These are phyloP conservation scores for Endotricha flammealis DNA, from an alignment of 2,888 invertebrate genomes.

Conservation along the genomic window DNA sequence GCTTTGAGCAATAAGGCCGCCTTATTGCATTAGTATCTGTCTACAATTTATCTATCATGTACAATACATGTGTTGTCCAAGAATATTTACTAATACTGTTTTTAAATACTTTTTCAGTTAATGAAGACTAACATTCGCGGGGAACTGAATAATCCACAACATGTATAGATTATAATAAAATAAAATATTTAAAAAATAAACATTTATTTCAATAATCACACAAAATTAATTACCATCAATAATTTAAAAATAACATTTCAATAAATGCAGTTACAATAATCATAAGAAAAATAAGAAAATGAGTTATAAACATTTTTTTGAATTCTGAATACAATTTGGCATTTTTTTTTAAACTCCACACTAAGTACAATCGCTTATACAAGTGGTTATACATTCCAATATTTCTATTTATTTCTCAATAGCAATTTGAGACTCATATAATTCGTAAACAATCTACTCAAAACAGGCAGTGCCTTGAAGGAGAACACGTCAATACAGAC, in stretches of 20 bases:
- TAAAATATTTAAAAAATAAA: constrained; percentile 25
- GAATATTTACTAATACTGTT: no score
- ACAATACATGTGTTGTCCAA: no score
- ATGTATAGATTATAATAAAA: constrained; percentile 11
- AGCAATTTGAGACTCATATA: no score
- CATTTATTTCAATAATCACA: constrained; percentile 22
- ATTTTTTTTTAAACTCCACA: no score
- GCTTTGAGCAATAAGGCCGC: no score
- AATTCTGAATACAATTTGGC: constrained; percentile 5
- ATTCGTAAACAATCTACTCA: constrained; percentile 7
- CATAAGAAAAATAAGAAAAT: neutral
- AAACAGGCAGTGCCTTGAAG: constrained; percentile 37
- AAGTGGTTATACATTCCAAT: constrained; percentile 12
- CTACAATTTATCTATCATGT: no score
- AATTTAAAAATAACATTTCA: neutral
- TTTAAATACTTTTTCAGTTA: constrained; percentile 45
- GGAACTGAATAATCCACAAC: constrained; percentile 50
- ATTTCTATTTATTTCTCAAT: neutral
- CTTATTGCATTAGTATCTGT: no score
- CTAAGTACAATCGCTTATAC: constrained; percentile 25
- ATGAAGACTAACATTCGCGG: constrained; percentile 68
- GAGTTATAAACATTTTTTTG: neutral
- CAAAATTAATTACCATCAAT: constrained; percentile 8
- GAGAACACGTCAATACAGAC: constrained; percentile 31
- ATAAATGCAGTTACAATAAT: neutral